Percentiles rank a stretch among this genome's conserved stretches.
These are phyloP conservation scores for Limnothrissa miodon DNA, from an alignment of 2,113 vertebrate genomes.

Conservation along the genomic window DNA sequence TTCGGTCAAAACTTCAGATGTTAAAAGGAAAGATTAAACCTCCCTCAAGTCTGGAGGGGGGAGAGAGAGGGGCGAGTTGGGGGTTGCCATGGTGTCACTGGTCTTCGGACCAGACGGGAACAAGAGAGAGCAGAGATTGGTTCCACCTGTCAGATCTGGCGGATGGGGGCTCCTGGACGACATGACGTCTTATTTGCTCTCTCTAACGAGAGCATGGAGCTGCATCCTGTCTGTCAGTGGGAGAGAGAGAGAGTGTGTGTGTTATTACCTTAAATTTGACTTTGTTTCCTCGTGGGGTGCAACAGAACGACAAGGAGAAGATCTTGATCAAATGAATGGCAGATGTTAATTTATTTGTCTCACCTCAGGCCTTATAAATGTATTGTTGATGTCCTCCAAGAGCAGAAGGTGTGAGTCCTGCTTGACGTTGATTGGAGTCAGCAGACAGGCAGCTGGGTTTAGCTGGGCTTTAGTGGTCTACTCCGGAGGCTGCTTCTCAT, in stretches of 20 bases:
- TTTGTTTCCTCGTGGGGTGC: background rate
- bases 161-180: background rate
- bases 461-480: background rate
- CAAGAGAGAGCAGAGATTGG: background rate
- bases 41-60: background rate
- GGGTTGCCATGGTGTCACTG: too few relatives aligned
- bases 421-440: background rate
- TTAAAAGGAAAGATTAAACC: background rate
- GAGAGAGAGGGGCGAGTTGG: too few relatives aligned
- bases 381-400: background rate
- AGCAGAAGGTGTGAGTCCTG: background rate
- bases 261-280: background rate
- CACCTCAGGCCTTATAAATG: background rate
- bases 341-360: background rate
- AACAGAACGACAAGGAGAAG: background rate
- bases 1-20: background rate
- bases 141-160: conserved; percentile 23
- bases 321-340: background rate
- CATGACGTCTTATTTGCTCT: conserved; percentile 42
- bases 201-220: conserved; percentile 24
- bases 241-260: conserved; percentile 10
- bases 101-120: background rate
- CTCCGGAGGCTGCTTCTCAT: background rate
- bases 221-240: background rate
- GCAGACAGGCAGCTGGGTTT: background rate